Conservation (phyloP, 2,888 invertebrate genomes). For the Cataglyphis albicans region DNA sequence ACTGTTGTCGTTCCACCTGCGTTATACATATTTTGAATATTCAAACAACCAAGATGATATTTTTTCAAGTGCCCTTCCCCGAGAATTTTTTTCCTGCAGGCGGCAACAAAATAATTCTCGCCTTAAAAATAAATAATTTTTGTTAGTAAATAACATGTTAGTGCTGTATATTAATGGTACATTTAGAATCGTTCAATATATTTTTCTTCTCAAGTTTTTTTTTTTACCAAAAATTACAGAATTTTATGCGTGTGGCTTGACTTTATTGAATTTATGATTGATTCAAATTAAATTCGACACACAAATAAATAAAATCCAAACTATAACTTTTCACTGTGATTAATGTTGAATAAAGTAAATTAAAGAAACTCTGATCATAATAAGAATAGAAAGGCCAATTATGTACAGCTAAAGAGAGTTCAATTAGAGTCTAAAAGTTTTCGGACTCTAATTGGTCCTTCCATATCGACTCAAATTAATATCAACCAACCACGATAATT, state of each 20-base stretch:
- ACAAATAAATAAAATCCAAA: not conserved
- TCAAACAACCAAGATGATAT: not conserved
- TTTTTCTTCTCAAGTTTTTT: not conserved
- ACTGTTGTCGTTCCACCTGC: not conserved
- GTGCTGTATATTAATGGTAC: not conserved
- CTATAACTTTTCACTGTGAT: not conserved
- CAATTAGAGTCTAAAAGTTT: conserved; percentile 21
- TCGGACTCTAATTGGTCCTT: not conserved
- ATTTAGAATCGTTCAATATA: not conserved
- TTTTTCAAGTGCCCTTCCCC: not conserved
- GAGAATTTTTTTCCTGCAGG: no score
- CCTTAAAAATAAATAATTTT: not conserved
- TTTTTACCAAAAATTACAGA: not conserved
- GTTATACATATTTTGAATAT: conserved; percentile 28
- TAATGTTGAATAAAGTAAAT: conserved; percentile 11
- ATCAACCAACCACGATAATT: not conserved
- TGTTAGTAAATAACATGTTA: not conserved
- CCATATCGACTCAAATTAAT: not conserved
- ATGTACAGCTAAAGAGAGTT: not conserved
- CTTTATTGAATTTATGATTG: not conserved
- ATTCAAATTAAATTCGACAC: not conserved
- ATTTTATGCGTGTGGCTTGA: not conserved
- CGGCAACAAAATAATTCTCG: not conserved
- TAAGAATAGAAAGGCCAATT: not conserved
- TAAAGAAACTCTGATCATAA: not conserved